Percentiles rank a stretch among this genome's conserved stretches.
Evolutionary conservation across 2,797 vertebrate species (phyloP).

Genomic region (Champsocephalus gunnari): DNA sequence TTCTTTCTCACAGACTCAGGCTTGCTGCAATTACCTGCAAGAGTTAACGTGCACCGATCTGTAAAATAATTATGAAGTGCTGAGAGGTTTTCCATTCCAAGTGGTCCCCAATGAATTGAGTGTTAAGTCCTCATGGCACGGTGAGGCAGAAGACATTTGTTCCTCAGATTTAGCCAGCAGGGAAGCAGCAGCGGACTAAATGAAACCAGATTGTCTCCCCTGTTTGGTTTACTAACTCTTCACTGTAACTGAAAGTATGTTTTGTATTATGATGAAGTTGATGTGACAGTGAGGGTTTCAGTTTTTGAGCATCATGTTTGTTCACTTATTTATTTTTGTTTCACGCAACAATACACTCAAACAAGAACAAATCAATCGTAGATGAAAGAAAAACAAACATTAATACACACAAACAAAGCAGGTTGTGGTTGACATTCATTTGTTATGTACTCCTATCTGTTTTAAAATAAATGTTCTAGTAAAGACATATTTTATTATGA

Average conservation of each 20-base stretch:
- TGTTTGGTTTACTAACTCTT: conserved; percentile 49
- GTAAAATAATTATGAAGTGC: conserved; percentile 79
- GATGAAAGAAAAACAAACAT: not conserved
- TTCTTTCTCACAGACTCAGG: conserved; percentile 46
- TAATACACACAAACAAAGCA: not conserved
- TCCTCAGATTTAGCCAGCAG: conserved; percentile 72
- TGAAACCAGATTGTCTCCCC: conserved; percentile 66
- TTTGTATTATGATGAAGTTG: conserved; percentile 2
- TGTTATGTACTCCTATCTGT: conserved; percentile 5
- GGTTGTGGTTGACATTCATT: conserved; percentile 3
- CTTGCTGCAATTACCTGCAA: conserved; percentile 77
- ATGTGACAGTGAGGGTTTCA: conserved; percentile 1
- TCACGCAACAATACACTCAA: not conserved
- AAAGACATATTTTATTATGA: conserved; percentile 6
- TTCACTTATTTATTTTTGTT: not conserved
- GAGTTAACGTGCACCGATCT: conserved; percentile 79
- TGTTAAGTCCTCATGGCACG: conserved; percentile 76
- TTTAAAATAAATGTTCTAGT: conserved; percentile 12
- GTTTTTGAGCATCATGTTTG: not conserved
- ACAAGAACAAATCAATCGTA: not conserved
- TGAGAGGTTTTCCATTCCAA: conserved; percentile 78
- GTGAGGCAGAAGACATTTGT: conserved; percentile 73
- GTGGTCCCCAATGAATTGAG: conserved; percentile 74
- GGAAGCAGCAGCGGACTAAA: conserved; percentile 69
- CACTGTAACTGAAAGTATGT: conserved; percentile 24